Evolutionary conservation across 1,140 invertebrate species (phyloP), one percentile per base, ranked within the genome.

Genomic region (Drosophila erecta): DNA sequence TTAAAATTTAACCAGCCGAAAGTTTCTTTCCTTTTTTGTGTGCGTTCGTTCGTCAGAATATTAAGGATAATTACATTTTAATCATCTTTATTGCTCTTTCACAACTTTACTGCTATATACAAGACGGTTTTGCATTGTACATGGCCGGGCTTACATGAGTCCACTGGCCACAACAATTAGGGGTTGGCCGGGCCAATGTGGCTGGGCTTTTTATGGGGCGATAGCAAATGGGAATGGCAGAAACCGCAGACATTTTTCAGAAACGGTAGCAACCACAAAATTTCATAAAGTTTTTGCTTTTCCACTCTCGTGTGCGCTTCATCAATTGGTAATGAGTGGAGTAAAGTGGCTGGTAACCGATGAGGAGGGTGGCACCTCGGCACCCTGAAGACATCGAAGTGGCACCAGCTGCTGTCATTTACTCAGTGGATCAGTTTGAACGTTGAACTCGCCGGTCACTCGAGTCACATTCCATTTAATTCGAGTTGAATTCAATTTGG

Each of bases 61-160:
- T 91, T 89, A 90, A 77, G 78, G 76, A 85, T 91, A 91, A 91
- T 91, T 91, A 91, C 89, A 91, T 91, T 91, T 91, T 91, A 91
- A 91, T 91, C 81, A 91, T 91, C 81, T 90, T 90, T 86, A 91
- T 91, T 90, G 89, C 89, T 79, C 89, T 90, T 90, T 91, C 58
- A 89, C 84, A 89, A 84, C 60, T 89, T 89, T 78, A 84, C 84
- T 90, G 84, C 56, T 89, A 89, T 89, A 57, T 91, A 84, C 79
- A 69, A 83, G 76, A 73, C 69, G 64, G 22, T 66, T 74, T 79
- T 65, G 79, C 85, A 85, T 73, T 78, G 72, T 90, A 71, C 76
- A 77, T 56, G 24, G 11, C 8, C 35, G 49, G 22, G 33, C 40
- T 51, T 62, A 67, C 35, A 57, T 44, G 41, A n/a, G 35, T 37